A percentile compares a stretch with the other conserved stretches of the same genome.
Conservation (phyloP, 2,888 invertebrate genomes). For the Cetonia aurata region DNA sequence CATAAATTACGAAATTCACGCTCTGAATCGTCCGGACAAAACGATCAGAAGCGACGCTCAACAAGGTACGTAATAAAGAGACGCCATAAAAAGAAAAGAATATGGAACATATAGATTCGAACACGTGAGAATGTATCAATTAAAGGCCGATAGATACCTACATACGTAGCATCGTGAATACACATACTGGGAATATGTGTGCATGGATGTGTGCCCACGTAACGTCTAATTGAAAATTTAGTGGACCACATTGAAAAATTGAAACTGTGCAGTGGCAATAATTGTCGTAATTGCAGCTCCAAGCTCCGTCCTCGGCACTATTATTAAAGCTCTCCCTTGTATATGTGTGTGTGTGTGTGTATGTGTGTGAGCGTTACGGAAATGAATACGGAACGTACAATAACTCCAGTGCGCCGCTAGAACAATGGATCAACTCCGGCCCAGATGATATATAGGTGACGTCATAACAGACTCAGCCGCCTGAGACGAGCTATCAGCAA, state of each 20-base stretch:
- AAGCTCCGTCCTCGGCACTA: slow-evolving; percentile 7
- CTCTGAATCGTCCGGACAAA: slow-evolving; percentile 17
- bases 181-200: too few relatives aligned
- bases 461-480: slow-evolving; percentile 54
- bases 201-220: slow-evolving; percentile 11
- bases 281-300: slow-evolving; percentile 32
- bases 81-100: background rate
- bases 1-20: slow-evolving; percentile 34
- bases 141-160: background rate
- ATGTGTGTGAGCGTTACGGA: slow-evolving; percentile 30
- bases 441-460: slow-evolving; percentile 52
- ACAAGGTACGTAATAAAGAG: background rate
- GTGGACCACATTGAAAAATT: slow-evolving; percentile 33
- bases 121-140: slow-evolving; percentile 11
- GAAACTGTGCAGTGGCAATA: slow-evolving; percentile 31
- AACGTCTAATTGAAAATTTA: slow-evolving; percentile 35
- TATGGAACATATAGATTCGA: background rate
- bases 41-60: slow-evolving; percentile 12
- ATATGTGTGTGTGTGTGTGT: background rate
- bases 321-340: slow-evolving; percentile 12
- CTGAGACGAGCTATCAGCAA: slow-evolving; percentile 54
- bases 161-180: background rate
- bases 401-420: slow-evolving; percentile 45
- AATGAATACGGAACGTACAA: slow-evolving; percentile 46
- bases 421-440: slow-evolving; percentile 49